Conservation (phyloP, 2,113 vertebrate genomes). For the Peucedramus taeniatus region DNA sequence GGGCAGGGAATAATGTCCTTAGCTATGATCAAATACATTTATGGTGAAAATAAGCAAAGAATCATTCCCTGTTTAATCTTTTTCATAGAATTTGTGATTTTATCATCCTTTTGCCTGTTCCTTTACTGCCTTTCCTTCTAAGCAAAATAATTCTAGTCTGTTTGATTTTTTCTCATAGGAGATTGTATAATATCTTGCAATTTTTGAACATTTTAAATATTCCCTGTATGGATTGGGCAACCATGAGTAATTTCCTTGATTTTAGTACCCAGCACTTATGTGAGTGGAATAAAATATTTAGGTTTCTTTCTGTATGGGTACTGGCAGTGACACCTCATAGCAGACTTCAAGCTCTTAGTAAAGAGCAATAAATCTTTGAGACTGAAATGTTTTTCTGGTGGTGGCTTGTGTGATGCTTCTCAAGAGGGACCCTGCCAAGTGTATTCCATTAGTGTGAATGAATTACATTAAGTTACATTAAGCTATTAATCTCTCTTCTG, state of each 20-base stretch:
- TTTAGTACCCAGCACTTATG: background rate
- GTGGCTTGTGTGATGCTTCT: background rate
- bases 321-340: background rate
- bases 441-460: background rate
- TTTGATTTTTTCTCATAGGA: background rate
- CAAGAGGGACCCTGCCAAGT: background rate
- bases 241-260: background rate
- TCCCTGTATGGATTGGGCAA: background rate
- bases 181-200: background rate
- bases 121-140: background rate
- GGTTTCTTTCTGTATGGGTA: background rate
- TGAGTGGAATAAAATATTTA: background rate
- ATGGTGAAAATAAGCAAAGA: background rate
- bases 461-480: constrained; percentile 27
- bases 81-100: background rate
- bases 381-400: background rate
- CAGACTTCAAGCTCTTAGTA: background rate
- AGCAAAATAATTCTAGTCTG: background rate
- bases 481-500: constrained; percentile 7
- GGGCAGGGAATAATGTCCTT: background rate
- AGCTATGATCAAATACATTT: background rate
- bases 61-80: background rate
- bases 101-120: background rate
- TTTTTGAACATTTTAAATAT: background rate
- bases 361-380: background rate